Percentiles rank a stretch among this genome's conserved stretches.
Evolutionary conservation across 2,113 vertebrate species (phyloP).

Genomic region (Sapajus apella): DNA sequence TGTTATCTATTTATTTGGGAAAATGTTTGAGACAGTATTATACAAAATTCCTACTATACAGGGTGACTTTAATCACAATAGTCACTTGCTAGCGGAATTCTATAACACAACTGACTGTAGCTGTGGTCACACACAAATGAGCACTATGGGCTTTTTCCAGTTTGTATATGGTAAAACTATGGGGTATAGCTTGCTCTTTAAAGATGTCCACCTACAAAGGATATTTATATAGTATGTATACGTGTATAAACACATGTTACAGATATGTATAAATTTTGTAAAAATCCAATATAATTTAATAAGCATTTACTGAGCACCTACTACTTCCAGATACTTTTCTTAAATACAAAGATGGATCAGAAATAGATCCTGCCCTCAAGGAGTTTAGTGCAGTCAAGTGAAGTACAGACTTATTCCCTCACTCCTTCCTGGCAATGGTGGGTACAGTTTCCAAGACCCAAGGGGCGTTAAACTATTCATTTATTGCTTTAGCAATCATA

Average conservation of each 20-base stretch:
- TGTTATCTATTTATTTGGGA: constrained; percentile 6
- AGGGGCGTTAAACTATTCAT: constrained; percentile 29
- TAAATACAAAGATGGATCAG: constrained; percentile 36
- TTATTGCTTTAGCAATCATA: constrained; percentile 54
- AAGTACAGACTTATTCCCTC: constrained; percentile 16
- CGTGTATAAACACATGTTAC: background rate
- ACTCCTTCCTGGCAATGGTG: constrained; percentile 19
- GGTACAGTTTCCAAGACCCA: constrained; percentile 39
- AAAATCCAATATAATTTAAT: constrained; percentile 39
- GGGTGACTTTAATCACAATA: background rate
- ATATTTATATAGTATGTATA: background rate
- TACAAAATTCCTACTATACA: background rate
- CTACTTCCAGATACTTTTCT: constrained; percentile 14
- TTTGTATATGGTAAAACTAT: background rate
- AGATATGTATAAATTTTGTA: constrained; percentile 19
- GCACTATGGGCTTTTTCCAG: background rate
- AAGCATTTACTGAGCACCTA: background rate
- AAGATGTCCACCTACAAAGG: background rate
- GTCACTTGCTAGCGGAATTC: background rate
- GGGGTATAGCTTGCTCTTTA: background rate
- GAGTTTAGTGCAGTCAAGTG: constrained; percentile 21
- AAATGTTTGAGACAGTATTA: constrained; percentile 26
- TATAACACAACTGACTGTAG: background rate
- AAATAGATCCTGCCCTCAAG: constrained; percentile 35
- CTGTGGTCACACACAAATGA: background rate